Conservation (phyloP, 2,888 invertebrate genomes). For the Drosophila flavopinicola region DNA sequence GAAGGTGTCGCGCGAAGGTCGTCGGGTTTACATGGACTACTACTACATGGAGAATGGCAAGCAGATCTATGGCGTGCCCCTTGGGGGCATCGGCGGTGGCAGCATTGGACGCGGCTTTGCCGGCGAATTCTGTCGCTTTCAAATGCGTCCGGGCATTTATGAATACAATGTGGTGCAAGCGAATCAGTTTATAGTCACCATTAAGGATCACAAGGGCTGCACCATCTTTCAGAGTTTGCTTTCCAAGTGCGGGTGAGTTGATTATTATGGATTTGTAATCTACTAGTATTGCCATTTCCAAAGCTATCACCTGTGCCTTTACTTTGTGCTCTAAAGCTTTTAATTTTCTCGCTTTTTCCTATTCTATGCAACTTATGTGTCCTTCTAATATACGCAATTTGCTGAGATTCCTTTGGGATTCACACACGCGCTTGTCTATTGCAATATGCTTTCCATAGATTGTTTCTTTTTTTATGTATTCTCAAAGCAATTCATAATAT, state of each 20-base stretch:
- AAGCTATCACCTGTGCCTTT: background rate
- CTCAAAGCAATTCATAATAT: too few relatives aligned
- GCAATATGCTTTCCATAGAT: background rate
- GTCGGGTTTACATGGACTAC: conserved; percentile 92
- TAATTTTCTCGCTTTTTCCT: background rate
- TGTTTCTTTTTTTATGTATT: too few relatives aligned
- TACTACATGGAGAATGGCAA: conserved; percentile 89
- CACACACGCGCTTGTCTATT: background rate
- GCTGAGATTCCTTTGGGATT: background rate
- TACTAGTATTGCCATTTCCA: conserved; percentile 5
- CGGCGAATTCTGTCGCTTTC: conserved; percentile 97
- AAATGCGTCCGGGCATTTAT: conserved; percentile 94
- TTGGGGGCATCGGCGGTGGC: conserved; percentile 91
- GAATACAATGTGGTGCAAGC: conserved; percentile 92
- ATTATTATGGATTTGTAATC: background rate
- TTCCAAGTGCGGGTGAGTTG: conserved; percentile 89
- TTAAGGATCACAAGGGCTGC: conserved; percentile 88
- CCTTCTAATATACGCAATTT: background rate
- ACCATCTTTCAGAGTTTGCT: conserved; percentile 92
- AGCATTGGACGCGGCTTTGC: conserved; percentile 94
- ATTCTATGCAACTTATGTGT: too few relatives aligned
- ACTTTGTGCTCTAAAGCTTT: background rate
- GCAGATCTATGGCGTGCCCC: conserved; percentile 94
- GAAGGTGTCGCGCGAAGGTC: conserved; percentile 87
- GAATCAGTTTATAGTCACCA: conserved; percentile 95